phyloP scores from a whole-genome alignment of 1,140 invertebrate genomes.

The Dinothrombium tinctorium region DNA sequence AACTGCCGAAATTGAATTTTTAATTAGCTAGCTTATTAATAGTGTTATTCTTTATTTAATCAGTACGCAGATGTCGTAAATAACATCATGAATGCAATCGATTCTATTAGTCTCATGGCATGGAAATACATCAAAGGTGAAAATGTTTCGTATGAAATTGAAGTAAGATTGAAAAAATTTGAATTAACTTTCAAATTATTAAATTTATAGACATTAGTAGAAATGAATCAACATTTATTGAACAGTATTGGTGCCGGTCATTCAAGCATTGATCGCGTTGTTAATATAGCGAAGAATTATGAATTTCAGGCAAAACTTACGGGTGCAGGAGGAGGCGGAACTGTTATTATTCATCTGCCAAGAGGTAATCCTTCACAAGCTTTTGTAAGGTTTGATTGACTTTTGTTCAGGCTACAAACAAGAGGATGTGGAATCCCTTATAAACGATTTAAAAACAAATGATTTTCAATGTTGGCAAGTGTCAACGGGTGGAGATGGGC shows the following conservation, averaged over 20 bases:
- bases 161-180: conserved; percentile 8
- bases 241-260: conserved; percentile 62
- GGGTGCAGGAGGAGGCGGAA: conserved; percentile 72
- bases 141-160: conserved; percentile 4
- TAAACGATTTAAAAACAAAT: too few relatives aligned
- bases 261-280: conserved; percentile 49
- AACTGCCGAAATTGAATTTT: too few relatives aligned
- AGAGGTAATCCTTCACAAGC: too few relatives aligned
- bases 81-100: conserved; percentile 15
- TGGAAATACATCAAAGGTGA: conserved; percentile 14
- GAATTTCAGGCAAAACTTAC: conserved; percentile 62
- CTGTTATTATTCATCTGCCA: conserved; percentile 9
- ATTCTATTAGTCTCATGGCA: conserved; percentile 12
- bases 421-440: too few relatives aligned
- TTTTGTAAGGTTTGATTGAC: too few relatives aligned
- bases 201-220: conserved; percentile 34
- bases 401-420: too few relatives aligned
- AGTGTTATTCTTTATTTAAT: conserved; percentile 7
- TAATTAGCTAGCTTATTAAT: too few relatives aligned
- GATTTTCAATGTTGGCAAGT: too few relatives aligned
- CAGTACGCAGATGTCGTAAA: conserved; percentile 15
- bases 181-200: not conserved
- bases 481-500: too few relatives aligned
- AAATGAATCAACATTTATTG: conserved; percentile 67
- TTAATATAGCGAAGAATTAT: conserved; percentile 35